Percentiles rank a stretch among this genome's conserved stretches.
Conservation (phyloP, 2,888 invertebrate species). For the Caenorhabditis uteleia region DNA sequence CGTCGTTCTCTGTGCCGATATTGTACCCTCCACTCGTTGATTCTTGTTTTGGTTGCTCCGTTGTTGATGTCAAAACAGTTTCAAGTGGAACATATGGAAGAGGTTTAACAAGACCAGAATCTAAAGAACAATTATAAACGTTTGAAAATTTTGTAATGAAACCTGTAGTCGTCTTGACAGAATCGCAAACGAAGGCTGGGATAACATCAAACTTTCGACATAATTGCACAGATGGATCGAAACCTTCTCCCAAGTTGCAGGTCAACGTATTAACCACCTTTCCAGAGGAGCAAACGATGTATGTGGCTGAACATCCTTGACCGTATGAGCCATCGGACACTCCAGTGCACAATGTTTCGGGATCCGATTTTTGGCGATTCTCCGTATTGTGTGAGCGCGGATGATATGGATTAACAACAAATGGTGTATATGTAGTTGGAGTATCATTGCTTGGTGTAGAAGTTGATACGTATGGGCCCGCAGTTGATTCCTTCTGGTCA, state of each 20-base stretch:
- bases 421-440: too few relatives aligned
- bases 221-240: slow-evolving; percentile 14
- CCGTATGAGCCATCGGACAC: slow-evolving; percentile 16
- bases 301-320: slow-evolving; percentile 18
- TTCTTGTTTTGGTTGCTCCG: too few relatives aligned
- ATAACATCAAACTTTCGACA: slow-evolving; percentile 19
- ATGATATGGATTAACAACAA: too few relatives aligned
- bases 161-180: slow-evolving; percentile 17
- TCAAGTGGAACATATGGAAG: slow-evolving; percentile 19
- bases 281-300: slow-evolving; percentile 11
- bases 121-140: slow-evolving; percentile 4
- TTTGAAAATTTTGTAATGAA: not conserved
- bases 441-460: too few relatives aligned
- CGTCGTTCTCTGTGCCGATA: slow-evolving; percentile 1
- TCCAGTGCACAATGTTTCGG: slow-evolving; percentile 14
- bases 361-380: too few relatives aligned
- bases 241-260: slow-evolving; percentile 24
- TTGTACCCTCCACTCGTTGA: not conserved
- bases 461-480: too few relatives aligned
- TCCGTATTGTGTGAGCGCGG: too few relatives aligned
- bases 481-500: too few relatives aligned
- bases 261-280: slow-evolving; percentile 10
- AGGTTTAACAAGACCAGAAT: slow-evolving; percentile 12
- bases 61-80: slow-evolving; percentile 2
- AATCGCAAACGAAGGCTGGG: slow-evolving; percentile 12